These are phyloP conservation scores for Camponotus vicinus DNA, from an alignment of 1,140 invertebrate species.

Conservation along the genomic window DNA sequence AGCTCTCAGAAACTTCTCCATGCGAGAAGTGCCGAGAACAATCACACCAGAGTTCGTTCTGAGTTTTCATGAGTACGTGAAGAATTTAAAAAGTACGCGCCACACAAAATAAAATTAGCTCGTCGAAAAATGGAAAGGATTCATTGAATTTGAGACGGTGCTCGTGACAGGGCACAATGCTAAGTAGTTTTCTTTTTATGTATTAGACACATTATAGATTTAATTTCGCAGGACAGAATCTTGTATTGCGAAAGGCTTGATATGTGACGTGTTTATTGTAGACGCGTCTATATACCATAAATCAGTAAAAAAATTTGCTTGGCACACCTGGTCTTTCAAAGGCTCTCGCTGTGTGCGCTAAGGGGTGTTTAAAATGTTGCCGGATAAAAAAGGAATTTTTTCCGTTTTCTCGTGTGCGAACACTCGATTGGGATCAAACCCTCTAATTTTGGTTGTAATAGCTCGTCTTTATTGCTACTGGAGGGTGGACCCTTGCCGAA, in stretches of 20 bases:
- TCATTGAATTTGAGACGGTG: slow-evolving; percentile 39
- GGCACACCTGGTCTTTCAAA: slow-evolving; percentile 67
- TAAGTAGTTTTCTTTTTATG: background rate
- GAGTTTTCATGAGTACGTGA: slow-evolving; percentile 69
- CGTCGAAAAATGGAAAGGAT: slow-evolving; percentile 6
- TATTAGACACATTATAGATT: background rate
- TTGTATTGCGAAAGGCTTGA: slow-evolving; percentile 29
- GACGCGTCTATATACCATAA: background rate
- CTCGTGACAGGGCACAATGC: background rate
- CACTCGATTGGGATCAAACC: slow-evolving; percentile 74
- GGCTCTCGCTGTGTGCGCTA: slow-evolving; percentile 27
- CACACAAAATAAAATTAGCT: slow-evolving; percentile 54
- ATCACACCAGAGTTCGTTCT: slow-evolving; percentile 60
- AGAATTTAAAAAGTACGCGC: slow-evolving; percentile 44
- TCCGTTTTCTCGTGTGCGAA: slow-evolving; percentile 62
- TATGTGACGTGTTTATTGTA: slow-evolving; percentile 13
- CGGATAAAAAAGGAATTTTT: slow-evolving; percentile 74
- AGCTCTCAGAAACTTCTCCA: slow-evolving; percentile 65
- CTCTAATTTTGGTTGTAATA: slow-evolving; percentile 84
- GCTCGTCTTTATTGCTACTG: slow-evolving; percentile 72
- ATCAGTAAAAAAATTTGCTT: slow-evolving; percentile 29
- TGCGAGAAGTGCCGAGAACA: slow-evolving; percentile 60
- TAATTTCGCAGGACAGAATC: background rate
- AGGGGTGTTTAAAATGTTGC: slow-evolving; percentile 67
- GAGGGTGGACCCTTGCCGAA: slow-evolving; percentile 60